Evolutionary conservation across 2,113 vertebrate species (phyloP), one percentile per base, ranked within the genome.

Genomic region (Halichoerus grypus): DNA sequence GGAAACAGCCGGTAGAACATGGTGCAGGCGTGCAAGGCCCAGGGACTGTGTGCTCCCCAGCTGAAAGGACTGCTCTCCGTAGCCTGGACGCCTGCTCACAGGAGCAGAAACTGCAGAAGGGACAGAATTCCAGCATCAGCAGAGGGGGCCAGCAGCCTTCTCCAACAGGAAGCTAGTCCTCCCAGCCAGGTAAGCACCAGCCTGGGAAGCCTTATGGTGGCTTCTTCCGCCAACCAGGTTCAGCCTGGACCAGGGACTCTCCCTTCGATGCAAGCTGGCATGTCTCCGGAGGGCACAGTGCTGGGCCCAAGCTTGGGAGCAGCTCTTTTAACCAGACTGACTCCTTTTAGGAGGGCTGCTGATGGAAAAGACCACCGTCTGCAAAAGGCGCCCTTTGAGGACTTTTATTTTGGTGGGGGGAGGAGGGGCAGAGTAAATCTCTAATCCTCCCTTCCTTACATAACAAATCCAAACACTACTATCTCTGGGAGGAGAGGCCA

Each of bases 321-420:
- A 55, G 76, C 85, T 46, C 59, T 76, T 65, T 42, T 19, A 72
- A 10, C 8, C 28, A 31, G 71, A 67, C 28, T 19, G 42, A 71
- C 51, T 51, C 28, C 51, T 85, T 79, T 71, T 21, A 46, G 21
- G 28, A 69, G 61, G 19, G 39, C 87, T 26, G 28, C 18, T 51
- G 39, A 26, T 88, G 19, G 42, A 63, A 49, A 96, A 49, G 81
- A 14, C 18, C 18, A 14, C 19, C 55, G 42, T 82, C 42, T 36
- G 7, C 7, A 7, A 10, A 7, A 63, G 46, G n/a, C 1, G 0
- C 42, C 33, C 4, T 72, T 51, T 16, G 26, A n/a, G 63, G 46
- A 53, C 93, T 97, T 97, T 96, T 91, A 95, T 93, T 96, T 97
- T 96, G 94, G 76, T 95, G 87, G 86, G 82, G 91, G 74, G n/a